A percentile compares a stretch with the other conserved stretches of the same genome.
Conservation (phyloP, 2,888 invertebrate genomes). For the Pogonocherus hispidulus region DNA sequence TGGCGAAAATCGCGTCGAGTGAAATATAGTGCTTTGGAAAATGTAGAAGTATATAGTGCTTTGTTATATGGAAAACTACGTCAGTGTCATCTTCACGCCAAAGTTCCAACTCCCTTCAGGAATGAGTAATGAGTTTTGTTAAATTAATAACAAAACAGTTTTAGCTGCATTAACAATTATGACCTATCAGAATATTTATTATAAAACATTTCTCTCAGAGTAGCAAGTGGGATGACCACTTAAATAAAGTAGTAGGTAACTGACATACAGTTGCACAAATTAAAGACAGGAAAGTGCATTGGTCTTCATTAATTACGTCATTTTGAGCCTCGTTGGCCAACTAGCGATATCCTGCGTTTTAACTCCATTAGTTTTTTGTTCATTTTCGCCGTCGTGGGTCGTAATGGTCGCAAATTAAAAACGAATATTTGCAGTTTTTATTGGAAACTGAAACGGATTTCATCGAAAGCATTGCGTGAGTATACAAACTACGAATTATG, state of each 20-base stretch:
- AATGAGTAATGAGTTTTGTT: no score
- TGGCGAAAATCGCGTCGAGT: no score
- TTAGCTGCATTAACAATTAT: no score
- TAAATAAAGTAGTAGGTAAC: constrained; percentile 23
- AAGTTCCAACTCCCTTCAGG: no score
- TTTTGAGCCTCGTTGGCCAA: constrained; percentile 19
- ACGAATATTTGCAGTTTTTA: constrained; percentile 18
- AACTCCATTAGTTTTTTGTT: constrained; percentile 32
- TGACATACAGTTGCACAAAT: constrained; percentile 32
- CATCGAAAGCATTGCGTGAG: background rate
- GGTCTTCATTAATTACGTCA: constrained; percentile 20
- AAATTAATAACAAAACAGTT: no score
- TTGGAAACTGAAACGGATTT: constrained; percentile 8
- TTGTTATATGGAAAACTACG: no score
- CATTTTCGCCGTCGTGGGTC: background rate
- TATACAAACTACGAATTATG: background rate
- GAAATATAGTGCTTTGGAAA: no score
- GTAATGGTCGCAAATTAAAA: constrained; percentile 9
- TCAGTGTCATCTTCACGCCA: no score
- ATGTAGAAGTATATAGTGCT: no score
- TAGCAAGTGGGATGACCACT: constrained; percentile 31
- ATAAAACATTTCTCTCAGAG: constrained; percentile 9
- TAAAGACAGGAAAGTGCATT: constrained; percentile 21
- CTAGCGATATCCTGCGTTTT: constrained; percentile 55
- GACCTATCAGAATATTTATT: no score